phyloP scores from a whole-genome alignment of 2,797 vertebrate species.

The Choloepus didactylus region DNA sequence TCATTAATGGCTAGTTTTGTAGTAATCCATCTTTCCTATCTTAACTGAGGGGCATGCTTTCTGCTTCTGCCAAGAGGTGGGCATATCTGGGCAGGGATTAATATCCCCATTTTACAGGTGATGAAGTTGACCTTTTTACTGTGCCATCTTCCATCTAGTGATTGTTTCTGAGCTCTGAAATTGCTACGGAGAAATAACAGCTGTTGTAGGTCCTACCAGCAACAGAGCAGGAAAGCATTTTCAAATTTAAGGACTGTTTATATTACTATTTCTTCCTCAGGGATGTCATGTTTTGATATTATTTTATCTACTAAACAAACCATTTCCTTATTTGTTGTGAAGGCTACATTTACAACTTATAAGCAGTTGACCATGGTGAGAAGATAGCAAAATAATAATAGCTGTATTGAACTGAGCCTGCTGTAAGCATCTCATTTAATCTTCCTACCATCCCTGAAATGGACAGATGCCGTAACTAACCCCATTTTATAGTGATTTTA shows the following conservation, averaged over 20 bases:
- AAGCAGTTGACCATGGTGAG: not conserved
- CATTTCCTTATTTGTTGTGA: not conserved
- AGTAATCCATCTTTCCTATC: not conserved
- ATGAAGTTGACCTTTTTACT: not conserved
- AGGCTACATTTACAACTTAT: not conserved
- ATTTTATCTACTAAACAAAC: not conserved
- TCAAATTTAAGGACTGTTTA: not conserved
- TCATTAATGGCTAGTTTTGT: not conserved
- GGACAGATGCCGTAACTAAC: not conserved
- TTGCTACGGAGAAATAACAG: not conserved
- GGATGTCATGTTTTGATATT: not conserved
- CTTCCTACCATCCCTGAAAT: not conserved
- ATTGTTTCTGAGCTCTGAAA: not conserved
- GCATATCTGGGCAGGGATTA: not conserved
- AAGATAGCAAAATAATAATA: not conserved
- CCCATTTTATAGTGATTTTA: not conserved
- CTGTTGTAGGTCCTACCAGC: not conserved
- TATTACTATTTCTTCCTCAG: not conserved
- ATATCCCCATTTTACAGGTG: not conserved
- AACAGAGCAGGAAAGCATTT: not conserved
- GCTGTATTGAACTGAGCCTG: not conserved
- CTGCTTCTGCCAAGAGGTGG: not conserved
- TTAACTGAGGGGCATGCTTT: not conserved
- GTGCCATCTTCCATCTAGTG: not conserved
- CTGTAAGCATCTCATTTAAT: not conserved